Evolutionary conservation across 2,113 vertebrate genomes (phyloP).

Genomic region (Pimephales promelas): DNA sequence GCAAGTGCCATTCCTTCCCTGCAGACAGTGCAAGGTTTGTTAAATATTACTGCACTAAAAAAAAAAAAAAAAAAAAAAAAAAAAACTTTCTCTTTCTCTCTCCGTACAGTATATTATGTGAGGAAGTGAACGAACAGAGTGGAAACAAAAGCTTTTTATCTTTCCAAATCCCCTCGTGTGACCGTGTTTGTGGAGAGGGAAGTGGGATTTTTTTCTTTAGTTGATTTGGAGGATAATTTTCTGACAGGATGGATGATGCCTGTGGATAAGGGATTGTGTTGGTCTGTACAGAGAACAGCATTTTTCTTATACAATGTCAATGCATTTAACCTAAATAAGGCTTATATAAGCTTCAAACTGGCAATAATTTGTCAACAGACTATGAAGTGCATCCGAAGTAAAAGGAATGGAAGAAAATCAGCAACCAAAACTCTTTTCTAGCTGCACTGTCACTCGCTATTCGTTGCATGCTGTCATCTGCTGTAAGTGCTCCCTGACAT

Average conservation of each 20-base stretch:
- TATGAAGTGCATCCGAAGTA: neutral
- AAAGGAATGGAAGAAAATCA: neutral
- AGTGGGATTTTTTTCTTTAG: conserved; percentile 17
- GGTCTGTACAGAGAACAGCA: neutral
- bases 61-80: neutral
- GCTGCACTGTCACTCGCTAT: neutral
- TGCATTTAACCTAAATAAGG: neutral
- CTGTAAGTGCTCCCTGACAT: neutral
- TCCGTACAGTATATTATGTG: neutral
- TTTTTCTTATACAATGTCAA: neutral
- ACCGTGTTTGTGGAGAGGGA: conserved; percentile 16
- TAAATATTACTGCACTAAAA: neutral
- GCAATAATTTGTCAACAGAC: neutral
- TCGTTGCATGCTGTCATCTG: conserved; percentile 7
- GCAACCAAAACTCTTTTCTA: neutral
- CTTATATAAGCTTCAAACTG: neutral
- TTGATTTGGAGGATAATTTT: conserved; percentile 13
- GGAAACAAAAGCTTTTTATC: conserved; percentile 39
- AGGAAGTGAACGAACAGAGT: neutral
- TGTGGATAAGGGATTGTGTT: conserved; percentile 2
- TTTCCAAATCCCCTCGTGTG: conserved; percentile 15
- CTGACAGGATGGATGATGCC: conserved; percentile 23
- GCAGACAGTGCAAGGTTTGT: conserved; percentile 24
- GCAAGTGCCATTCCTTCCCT: neutral
- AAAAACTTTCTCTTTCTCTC: neutral